phyloP scores from a whole-genome alignment of 1,140 invertebrate species.

The Pomacea maculata region DNA sequence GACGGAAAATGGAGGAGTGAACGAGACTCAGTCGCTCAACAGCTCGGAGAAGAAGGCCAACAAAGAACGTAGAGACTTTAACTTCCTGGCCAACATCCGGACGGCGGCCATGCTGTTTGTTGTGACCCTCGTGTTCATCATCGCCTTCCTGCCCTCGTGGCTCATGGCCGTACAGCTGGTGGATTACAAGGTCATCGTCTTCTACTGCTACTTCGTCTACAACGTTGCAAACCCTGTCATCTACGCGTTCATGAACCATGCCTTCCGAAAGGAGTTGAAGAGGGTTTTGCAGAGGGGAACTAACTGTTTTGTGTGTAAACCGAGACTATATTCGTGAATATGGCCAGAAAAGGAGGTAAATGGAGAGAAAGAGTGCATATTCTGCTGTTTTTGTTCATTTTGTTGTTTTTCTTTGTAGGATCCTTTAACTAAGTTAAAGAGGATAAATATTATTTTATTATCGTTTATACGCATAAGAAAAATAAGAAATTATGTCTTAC shows the following conservation, averaged over 20 bases:
- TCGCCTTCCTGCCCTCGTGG: slow-evolving; percentile 60
- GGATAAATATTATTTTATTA: too few species aligned
- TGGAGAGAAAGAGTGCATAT: too few species aligned
- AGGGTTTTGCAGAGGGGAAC: slow-evolving; percentile 45
- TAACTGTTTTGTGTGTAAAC: slow-evolving; percentile 18
- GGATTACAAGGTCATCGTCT: slow-evolving; percentile 47
- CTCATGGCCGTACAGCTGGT: slow-evolving; percentile 55
- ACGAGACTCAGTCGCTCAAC: slow-evolving; percentile 17
- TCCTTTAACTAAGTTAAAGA: too few species aligned
- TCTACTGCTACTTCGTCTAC: slow-evolving; percentile 62
- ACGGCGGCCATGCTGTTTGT: slow-evolving; percentile 61
- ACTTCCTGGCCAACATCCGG: slow-evolving; percentile 58
- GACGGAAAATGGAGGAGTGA: slow-evolving; percentile 11
- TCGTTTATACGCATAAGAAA: too few species aligned
- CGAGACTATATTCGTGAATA: too few species aligned
- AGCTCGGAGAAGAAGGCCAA: slow-evolving; percentile 27
- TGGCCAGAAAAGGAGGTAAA: too few species aligned
- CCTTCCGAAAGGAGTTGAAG: slow-evolving; percentile 60
- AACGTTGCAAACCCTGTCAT: slow-evolving; percentile 64
- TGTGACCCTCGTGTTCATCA: slow-evolving; percentile 60
- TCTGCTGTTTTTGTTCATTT: too few species aligned
- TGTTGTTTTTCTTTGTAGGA: too few species aligned
- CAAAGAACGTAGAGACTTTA: slow-evolving; percentile 31
- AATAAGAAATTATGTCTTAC: too few species aligned
- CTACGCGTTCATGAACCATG: slow-evolving; percentile 62